Conservation (phyloP, 2,797 vertebrate genomes). For the Cyclura pinguis region DNA sequence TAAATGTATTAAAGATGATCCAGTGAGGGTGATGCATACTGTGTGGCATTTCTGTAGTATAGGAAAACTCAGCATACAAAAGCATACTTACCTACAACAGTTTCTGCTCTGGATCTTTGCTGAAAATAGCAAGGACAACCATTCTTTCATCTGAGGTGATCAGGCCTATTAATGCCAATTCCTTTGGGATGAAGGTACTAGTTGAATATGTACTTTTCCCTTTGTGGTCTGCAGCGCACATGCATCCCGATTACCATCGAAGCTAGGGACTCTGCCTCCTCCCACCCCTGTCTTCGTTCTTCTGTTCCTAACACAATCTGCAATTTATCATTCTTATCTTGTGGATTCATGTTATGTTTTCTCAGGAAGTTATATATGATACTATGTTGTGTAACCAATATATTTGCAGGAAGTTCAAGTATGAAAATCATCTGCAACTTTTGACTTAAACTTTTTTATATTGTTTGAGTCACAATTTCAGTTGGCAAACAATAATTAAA, state of each 20-base stretch:
- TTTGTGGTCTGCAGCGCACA: neutral
- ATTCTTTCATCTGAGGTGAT: neutral
- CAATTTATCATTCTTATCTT: neutral
- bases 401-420: constrained; percentile 10
- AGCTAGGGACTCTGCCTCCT: neutral
- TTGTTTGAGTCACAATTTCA: neutral
- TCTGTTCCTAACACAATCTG: neutral
- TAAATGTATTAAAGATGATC: neutral
- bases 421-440: neutral
- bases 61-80: neutral
- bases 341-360: neutral
- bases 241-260: neutral
- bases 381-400: neutral
- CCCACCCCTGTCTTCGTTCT: neutral
- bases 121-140: neutral
- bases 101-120: neutral
- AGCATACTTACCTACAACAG: neutral
- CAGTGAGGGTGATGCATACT: neutral
- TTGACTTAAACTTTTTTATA: neutral
- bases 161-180: neutral
- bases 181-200: neutral
- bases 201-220: neutral
- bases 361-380: constrained; percentile 7
- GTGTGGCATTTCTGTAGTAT: neutral
- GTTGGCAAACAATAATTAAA: neutral